These are phyloP conservation scores for Metacarcinus magister DNA, from an alignment of 2,888 invertebrate genomes.

Conservation along the genomic window DNA sequence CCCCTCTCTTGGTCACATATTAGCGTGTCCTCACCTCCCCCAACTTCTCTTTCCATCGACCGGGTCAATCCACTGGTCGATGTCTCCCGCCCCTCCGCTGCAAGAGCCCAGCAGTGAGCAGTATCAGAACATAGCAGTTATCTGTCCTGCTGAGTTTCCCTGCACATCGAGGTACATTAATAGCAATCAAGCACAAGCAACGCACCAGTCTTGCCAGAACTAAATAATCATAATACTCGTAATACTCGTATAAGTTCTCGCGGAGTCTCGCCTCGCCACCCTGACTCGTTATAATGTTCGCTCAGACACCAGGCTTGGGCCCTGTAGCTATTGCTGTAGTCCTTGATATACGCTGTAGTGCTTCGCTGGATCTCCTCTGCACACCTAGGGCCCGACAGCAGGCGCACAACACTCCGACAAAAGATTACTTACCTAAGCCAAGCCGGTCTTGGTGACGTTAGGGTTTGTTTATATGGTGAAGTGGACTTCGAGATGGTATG, in stretches of 20 bases:
- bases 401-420: not conserved
- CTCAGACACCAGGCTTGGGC: not conserved
- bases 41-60: not conserved
- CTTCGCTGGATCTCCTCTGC: not conserved
- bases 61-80: not conserved
- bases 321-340: not conserved
- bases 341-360: not conserved
- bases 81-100: constrained; percentile 29
- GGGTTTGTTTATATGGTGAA: not conserved
- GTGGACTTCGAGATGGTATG: not conserved
- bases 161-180: not conserved
- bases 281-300: not conserved
- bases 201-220: not conserved
- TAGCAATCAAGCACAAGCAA: not conserved
- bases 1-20: not conserved
- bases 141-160: not conserved
- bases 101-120: not conserved
- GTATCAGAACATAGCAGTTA: not conserved
- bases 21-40: not conserved
- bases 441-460: constrained; percentile 26
- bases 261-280: not conserved
- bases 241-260: no score
- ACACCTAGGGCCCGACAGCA: not conserved
- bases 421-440: not conserved
- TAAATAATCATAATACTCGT: not conserved